phyloP scores from a whole-genome alignment of 2,888 invertebrate genomes.

The Eilema griseolum region DNA sequence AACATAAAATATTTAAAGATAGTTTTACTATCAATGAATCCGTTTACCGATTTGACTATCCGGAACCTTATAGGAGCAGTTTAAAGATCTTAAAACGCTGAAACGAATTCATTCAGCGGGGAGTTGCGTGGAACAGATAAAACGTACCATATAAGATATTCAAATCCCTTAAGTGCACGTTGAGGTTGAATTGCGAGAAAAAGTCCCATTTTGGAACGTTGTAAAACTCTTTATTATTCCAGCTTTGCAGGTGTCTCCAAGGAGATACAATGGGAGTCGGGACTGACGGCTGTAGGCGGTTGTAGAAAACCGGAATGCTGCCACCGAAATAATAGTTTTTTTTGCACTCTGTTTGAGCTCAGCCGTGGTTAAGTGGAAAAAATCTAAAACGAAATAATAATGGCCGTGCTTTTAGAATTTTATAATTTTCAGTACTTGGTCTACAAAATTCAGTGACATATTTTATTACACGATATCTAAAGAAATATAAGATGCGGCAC shows the following conservation, averaged over 20 bases:
- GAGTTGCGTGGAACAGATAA: conserved; percentile 80
- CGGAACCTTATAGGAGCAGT: conserved; percentile 68
- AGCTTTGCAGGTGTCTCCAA: conserved; percentile 82
- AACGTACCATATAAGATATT: conserved; percentile 84
- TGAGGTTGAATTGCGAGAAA: conserved; percentile 86
- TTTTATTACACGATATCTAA: background rate
- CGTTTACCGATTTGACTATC: conserved; percentile 45
- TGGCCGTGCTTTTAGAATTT: conserved; percentile 11
- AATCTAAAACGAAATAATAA: conserved; percentile 33
- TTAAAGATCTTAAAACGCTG: conserved; percentile 72
- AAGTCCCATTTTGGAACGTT: conserved; percentile 84
- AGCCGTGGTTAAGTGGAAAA: conserved; percentile 43
- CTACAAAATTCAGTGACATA: background rate
- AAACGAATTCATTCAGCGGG: conserved; percentile 69
- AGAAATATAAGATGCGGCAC: background rate
- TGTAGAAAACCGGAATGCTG: conserved; percentile 53
- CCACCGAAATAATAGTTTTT: conserved; percentile 66
- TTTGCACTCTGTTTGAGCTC: conserved; percentile 47
- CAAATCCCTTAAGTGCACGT: conserved; percentile 87
- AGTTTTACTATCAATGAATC: conserved; percentile 39
- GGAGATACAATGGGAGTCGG: conserved; percentile 72
- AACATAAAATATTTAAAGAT: conserved; percentile 28
- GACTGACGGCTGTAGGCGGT: conserved; percentile 66
- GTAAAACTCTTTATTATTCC: conserved; percentile 86
- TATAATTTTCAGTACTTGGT: background rate